Evolutionary conservation across 2,888 invertebrate species (phyloP), one percentile per base, ranked within the genome.

Genomic region (Terebella lapidaria): DNA sequence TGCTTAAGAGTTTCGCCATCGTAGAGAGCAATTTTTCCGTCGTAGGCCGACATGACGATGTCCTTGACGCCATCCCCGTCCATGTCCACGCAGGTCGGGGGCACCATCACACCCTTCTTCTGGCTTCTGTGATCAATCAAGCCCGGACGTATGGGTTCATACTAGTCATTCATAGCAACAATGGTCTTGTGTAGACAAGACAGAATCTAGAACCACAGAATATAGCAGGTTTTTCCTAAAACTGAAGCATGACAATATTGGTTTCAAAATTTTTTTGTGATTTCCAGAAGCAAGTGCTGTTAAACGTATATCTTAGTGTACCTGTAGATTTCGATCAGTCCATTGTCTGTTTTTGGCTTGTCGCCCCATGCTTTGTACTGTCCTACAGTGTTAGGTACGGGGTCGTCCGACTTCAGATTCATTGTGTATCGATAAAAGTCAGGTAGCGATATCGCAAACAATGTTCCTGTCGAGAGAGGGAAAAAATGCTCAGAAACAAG

Each of bases 21-120:
- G 55, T 71, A 71, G 24, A 76, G 59, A 1, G 68, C 64, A 59
- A 78, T 62, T 2, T 62, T 65, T 2, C 78, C 77, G 59, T 78
- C 77, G 66, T 73, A 78, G 1, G 71, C 67, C 22, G 69, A 66
- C 68, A 78, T 68, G 1, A 78, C 66, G 24, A 80, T 71, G 61
- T 79, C 79, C n/a, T 65, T 61, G 0, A 72, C 67, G 0, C 73
- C 76, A 60, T 80, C 79, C 10, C 67, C 66, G 55, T 71, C 73
- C 29, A 75, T 63, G 61, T 80, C 78, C 3, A 73, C 71, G 10
- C 75, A 61, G 1, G 76, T 72, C 0, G 78, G 77, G 1, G 78
- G 74, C 1, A 74, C 73, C 72, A 78, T 74, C 2, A 78, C 69
- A 18, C 78, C 79, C 64, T 76, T 78, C 15, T 35, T 55, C 20